Base-by-base conservation (phyloP, 2,888 invertebrate genomes). In the Nysson spinosus region DNA sequence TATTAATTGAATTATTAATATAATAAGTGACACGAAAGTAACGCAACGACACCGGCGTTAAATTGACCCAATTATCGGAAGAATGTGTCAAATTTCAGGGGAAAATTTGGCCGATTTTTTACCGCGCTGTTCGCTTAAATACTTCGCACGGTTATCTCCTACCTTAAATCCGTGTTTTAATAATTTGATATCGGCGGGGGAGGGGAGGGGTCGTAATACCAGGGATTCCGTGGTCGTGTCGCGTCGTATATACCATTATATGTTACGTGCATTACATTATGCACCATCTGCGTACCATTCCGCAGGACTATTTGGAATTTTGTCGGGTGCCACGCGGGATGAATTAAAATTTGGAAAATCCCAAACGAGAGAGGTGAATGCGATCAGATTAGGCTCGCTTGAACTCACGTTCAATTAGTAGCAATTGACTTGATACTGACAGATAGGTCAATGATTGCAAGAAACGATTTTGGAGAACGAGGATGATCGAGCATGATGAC, bases 231-330 rank as follows among this genome's bases (percentile, higher is more conserved):
- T 51, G 63, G 66, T 56, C 32, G 28, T 46, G 7, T 46, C 19
- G 47, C 30, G 47, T 63, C 58, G 42, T 52, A 52, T 63, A 52
- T 47, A 58, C 46, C 64, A 54, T 60, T 52, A 54, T 49, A 42
- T 42, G 60, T 20, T 34, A 44, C 54, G 30, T 37, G 51, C 46
- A 47, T 66, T 66, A 66, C 66, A 66, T 66, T 66, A 66, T 63
- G 62, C 62, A 56, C 62, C 66, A 56, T 50, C 66, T 63, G 66
- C 51, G 51, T 56, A 56, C 66, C 43, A 56, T 66, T 63, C 56
- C 51, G 62, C 43, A 47, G 32, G 17, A 30, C 24, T 32, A 56
- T 55, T 52, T 17, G 66, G 50, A 55, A 63, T 62, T 66, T 66
- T 63, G 66, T 62, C 47, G 54, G 6, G 4, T 16, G 32, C 34